phyloP scores from a whole-genome alignment of 2,888 invertebrate genomes.

The Rutpela maculata region DNA sequence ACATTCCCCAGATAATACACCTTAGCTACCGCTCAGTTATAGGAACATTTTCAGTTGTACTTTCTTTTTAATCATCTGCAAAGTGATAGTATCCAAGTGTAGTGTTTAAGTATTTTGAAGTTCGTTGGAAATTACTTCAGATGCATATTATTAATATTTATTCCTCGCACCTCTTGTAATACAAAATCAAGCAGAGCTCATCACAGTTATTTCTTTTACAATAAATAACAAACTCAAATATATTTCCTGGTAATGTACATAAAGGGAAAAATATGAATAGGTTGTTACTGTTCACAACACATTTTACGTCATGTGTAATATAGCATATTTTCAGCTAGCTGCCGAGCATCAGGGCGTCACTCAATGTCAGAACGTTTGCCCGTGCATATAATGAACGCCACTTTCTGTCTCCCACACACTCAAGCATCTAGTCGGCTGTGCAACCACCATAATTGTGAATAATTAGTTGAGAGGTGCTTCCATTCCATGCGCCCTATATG shows the following conservation, averaged over 20 bases:
- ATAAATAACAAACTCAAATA: too few species aligned
- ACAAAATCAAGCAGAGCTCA: too few species aligned
- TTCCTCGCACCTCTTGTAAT: too few species aligned
- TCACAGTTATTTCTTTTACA: too few species aligned
- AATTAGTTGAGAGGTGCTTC: not conserved
- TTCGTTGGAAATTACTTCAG: too few species aligned
- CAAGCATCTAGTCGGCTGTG: not conserved
- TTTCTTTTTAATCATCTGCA: too few species aligned
- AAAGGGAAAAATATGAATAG: not conserved
- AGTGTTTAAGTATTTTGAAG: too few species aligned
- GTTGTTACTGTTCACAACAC: not conserved
- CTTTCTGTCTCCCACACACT: not conserved
- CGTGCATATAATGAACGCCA: constrained; percentile 3
- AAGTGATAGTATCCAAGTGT: too few species aligned
- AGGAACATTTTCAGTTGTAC: too few species aligned
- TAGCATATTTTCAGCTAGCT: not conserved
- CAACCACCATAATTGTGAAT: constrained; percentile 2
- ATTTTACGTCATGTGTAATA: not conserved
- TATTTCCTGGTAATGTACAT: not conserved
- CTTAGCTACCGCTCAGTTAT: too few species aligned
- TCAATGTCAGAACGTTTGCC: not conserved
- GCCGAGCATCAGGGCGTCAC: not conserved
- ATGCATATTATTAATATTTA: too few species aligned
- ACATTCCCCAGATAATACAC: too few species aligned
- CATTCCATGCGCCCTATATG: not conserved